Conservation (phyloP, 2,113 vertebrate genomes). For the Emberiza fucata region DNA sequence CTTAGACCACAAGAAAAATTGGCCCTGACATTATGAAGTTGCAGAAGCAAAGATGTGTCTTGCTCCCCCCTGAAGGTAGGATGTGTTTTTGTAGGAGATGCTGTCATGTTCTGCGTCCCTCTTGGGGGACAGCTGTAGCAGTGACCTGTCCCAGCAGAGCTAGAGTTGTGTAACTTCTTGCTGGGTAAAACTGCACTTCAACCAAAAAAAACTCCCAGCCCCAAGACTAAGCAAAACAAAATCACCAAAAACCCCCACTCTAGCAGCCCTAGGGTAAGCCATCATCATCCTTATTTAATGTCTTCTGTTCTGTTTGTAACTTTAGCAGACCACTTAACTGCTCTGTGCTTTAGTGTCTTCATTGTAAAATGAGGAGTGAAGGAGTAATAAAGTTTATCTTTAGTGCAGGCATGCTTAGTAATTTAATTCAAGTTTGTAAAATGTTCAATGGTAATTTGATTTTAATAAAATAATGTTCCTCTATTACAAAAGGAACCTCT, state of each 20-base stretch:
- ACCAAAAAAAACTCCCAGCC: background rate
- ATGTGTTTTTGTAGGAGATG: background rate
- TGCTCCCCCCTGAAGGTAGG: background rate
- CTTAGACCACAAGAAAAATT: background rate
- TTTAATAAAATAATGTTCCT: conserved; percentile 29
- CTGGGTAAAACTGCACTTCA: background rate
- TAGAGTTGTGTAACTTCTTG: background rate
- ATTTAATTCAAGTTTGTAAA: conserved; percentile 28
- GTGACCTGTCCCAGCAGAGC: background rate
- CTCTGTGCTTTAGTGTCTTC: background rate
- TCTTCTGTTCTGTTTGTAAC: background rate
- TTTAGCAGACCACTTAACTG: background rate
- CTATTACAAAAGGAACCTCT: background rate
- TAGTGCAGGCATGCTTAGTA: background rate
- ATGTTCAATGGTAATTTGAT: conserved; percentile 10
- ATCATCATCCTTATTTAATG: background rate
- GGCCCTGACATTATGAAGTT: background rate
- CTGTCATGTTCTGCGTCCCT: background rate
- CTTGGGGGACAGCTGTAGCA: background rate
- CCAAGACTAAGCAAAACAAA: background rate
- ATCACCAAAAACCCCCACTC: background rate
- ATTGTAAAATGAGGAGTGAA: conserved; percentile 1
- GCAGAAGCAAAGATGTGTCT: background rate
- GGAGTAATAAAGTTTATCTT: background rate
- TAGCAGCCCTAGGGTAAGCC: background rate